phyloP scores from a whole-genome alignment of 30 jellyfish, hydroid and myxozoan genomes.

The Aurelia coerulea region DNA sequence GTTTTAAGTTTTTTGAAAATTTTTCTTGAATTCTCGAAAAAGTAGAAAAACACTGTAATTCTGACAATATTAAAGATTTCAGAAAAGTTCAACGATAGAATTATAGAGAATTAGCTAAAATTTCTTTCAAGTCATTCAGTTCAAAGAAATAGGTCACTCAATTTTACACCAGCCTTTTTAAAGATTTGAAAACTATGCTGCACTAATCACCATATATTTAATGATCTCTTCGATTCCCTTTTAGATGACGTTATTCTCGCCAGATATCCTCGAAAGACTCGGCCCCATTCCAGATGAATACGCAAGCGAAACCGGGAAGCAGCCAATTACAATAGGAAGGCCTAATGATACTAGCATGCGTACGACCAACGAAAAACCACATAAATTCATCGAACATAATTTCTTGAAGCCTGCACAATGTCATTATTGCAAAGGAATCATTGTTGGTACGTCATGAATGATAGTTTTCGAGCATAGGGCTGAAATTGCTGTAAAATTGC shows the following conservation, averaged over 20 bases:
- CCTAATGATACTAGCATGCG: slow-evolving; percentile 60
- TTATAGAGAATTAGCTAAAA: no score
- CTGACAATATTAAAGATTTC: no score
- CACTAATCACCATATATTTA: no score
- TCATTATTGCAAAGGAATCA: slow-evolving; percentile 80
- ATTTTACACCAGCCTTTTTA: no score
- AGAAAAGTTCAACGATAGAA: no score
- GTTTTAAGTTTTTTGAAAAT: no score
- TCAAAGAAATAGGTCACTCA: no score
- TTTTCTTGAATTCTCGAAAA: no score
- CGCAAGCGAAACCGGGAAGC: slow-evolving; percentile 71
- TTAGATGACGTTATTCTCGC: slow-evolving; percentile 83
- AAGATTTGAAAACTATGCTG: no score
- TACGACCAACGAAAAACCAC: slow-evolving; percentile 81
- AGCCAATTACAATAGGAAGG: slow-evolving; percentile 51
- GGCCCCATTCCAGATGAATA: slow-evolving; percentile 96
- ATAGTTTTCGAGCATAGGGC: background rate
- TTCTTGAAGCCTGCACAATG: slow-evolving; percentile 89
- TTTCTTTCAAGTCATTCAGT: no score
- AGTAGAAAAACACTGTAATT: no score
- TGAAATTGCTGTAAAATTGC: no score
- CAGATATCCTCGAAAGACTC: slow-evolving; percentile 64
- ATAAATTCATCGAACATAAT: slow-evolving; percentile 77
- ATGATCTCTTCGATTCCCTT: background rate
- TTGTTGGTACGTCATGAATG: slow-evolving; percentile 58